Evolutionary conservation across 2,888 invertebrate species (phyloP), one percentile per base, ranked within the genome.

Genomic region (Oscheius sp.): DNA sequence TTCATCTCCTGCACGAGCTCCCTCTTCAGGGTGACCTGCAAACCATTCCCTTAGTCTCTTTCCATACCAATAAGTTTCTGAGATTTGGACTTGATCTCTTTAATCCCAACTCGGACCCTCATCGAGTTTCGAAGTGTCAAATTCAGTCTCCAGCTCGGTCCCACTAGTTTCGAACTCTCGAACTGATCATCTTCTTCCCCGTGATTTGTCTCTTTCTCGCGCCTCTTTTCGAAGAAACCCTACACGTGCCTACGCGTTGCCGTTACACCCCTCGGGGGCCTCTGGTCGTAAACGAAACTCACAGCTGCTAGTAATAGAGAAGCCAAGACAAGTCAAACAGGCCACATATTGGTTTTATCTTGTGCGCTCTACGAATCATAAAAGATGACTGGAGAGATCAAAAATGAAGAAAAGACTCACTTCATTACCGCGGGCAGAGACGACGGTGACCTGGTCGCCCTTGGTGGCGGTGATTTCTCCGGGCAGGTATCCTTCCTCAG

Each of bases 401-500:
- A 42, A 42, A 42, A 42, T 42, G 42, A 42, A 55, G 35, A 42
- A 42, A 2, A 13, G 33, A 59, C 76, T 1, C 32, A 80, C 87
- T 81, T 87, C 86, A 70, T 81, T 84, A 65, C 80, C 84, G 71
- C 80, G 81, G 86, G 95, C 94, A 86, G 96, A 92, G 90, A 92
- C 92, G 90, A 98, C 96, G 92, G 94, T 94, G 92, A 97, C 95
- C 90, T 96, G 92, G 86, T 99, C 99, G 88, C 98, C 98, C 93
- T 98, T 97, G 92, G 97, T 96, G 91, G 95, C 95, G 92, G 94
- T 94, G 92, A 99, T 97, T 91, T 97, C 96, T 90, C 96, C 97
- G 92, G 95, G 93, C 89, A 96, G 90, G 92, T 95, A 98, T 90
- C 97, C 97, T 73, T 85, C 85, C 63, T 85, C 85, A 9, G 84